Evolutionary conservation across 2,113 vertebrate species (phyloP), one percentile per base, ranked within the genome.

Genomic region (Dipodomys stephensi): DNA sequence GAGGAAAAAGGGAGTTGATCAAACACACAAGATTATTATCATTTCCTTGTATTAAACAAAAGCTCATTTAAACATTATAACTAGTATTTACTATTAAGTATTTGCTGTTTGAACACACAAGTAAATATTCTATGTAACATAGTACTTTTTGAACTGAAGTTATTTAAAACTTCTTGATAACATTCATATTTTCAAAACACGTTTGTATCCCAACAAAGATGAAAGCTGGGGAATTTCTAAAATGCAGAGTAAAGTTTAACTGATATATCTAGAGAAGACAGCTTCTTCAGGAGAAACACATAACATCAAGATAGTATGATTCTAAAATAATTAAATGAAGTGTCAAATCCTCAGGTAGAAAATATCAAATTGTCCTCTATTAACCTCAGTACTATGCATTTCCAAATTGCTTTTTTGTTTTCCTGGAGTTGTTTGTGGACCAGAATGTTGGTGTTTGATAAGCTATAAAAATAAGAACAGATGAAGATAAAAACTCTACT

Each of bases 71-170:
- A 85, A 92, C 19, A 8, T 72, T 87, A 84, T 4, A 91, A 90
- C 68, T 68, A 19, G 32, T 57, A 87, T 69, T 44, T 35, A 83
- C 87, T 91, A 84, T 91, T 87, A 77, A 81, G 12, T 49, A 84
- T 80, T 87, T 94, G 39, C 68, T 89, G 69, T 94, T 96, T 87
- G 72, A 86, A 96, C 96, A 84, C 62, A 92, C 28, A 84, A 94
- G 87, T 32, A 80, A 92, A 19, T 83, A 64, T 87, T 89, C 67
- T 84, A 28, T 81, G 62, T 79, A 46, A 39, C 32, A 35, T 72
- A 84, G 60, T 76, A 91, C 35, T 46, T 39, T 83, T 94, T 83
- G 76, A 94, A 79, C 81, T 68, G 88, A 84, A 85, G 25, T 67
- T 57, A 79, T 57, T 88, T 93, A 88, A 64, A 94, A 57, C 39